Base-by-base conservation (phyloP, 1,140 invertebrate species). In the Mercenaria mercenaria region DNA sequence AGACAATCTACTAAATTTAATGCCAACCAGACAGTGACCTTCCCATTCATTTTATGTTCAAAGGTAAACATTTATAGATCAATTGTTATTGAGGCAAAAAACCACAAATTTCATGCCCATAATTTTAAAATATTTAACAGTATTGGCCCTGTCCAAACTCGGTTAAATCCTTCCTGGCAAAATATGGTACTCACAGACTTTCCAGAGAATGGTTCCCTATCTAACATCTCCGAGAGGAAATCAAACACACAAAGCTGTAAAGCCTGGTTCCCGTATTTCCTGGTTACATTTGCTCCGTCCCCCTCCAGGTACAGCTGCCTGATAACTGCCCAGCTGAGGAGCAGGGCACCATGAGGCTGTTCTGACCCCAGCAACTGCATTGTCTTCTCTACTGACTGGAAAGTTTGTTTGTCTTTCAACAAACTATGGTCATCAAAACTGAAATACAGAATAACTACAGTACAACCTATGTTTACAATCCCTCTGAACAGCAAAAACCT, bases 271-370 rank as follows among this genome's bases (percentile, higher is more conserved):
- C 96, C 95, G n/a, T 96, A 81, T 69, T 94, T 93, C 39, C 89
- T 92, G 0, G 89, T 89, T 6, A 89, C 32, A 29, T 47, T 26
- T 0, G 88, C 77, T 18, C 92, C 92, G 8, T 90, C 83, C 15
- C 47, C 56, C 3, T 93, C 91, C 13, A 87, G 43, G 64, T 82
- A 90, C 1, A 95, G 50, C 59, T 94, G 94, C 20, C 94, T 88
- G 23, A 96, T 89, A 11, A 95, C 91, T 34, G 95, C 92, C 96
- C 96, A 96, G 23, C 90, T 91, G 29, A 96, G 85, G 0, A 96
- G 91, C n/a, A 96, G 59, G n/a, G 95, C 95, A 0, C 94, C 92
- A 91, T 96, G 95, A 18, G 91, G 85, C 26, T 88, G 86, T 41
- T 93, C 91, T 18, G 88, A 89, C 1, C 95, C 94, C 18, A 96